Evolutionary conservation across 1,140 invertebrate genomes (phyloP).

Genomic region (Cepaea nemoralis): DNA sequence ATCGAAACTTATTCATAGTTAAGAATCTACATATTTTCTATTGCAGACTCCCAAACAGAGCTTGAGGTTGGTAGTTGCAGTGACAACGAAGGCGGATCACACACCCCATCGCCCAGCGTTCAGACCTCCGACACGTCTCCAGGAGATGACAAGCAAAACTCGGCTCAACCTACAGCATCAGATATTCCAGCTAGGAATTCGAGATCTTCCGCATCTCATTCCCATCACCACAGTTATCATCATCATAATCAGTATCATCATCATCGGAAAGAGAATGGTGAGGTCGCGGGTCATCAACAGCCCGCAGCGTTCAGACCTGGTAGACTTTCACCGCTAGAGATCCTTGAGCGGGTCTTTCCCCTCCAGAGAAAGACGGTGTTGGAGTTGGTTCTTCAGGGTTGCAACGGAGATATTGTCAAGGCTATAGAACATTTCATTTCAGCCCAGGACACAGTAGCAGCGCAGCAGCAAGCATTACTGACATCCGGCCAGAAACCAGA

Average conservation of each 20-base stretch:
- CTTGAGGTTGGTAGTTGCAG: slow-evolving; percentile 49
- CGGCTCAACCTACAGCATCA: not conserved
- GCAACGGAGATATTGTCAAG: slow-evolving; percentile 87
- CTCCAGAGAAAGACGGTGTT: slow-evolving; percentile 86
- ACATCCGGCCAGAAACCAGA: slow-evolving; percentile 11
- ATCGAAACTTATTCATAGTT: not conserved
- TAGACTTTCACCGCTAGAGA: slow-evolving; percentile 81
- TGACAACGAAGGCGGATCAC: slow-evolving; percentile 44
- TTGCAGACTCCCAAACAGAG: slow-evolving; percentile 41
- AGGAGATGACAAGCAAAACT: not conserved
- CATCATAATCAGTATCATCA: not conserved
- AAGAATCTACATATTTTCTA: not conserved
- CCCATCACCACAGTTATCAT: not conserved
- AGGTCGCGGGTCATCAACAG: not conserved
- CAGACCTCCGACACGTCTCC: slow-evolving; percentile 22
- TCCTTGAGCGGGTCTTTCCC: slow-evolving; percentile 87
- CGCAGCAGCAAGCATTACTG: slow-evolving; percentile 56
- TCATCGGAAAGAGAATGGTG: not conserved
- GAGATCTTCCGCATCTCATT: not conserved
- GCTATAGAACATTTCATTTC: slow-evolving; percentile 80
- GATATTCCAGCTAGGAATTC: not conserved
- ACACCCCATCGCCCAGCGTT: not conserved
- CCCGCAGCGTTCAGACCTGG: slow-evolving; percentile 63
- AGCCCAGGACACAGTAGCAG: slow-evolving; percentile 67
- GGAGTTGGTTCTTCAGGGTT: slow-evolving; percentile 87